A percentile compares a stretch with the other conserved stretches of the same genome.
These are phyloP conservation scores for Oithona nana DNA, from an alignment of 2,888 invertebrate species.

Conservation along the genomic window DNA sequence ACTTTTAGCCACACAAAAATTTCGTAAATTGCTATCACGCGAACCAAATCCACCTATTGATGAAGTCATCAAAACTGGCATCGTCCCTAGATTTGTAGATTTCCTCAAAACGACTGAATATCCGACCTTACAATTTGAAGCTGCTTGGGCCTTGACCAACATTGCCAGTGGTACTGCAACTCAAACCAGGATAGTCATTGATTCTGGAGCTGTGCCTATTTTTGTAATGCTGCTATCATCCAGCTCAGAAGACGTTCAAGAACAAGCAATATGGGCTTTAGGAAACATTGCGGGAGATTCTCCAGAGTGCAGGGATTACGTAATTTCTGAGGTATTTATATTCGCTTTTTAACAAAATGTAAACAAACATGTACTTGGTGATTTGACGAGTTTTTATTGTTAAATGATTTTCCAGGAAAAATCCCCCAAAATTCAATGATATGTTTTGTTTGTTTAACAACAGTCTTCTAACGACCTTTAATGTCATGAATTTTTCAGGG, in stretches of 20 bases:
- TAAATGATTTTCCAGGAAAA: no score
- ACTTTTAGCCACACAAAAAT: constrained; percentile 54
- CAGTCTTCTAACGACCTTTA: neutral
- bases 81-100: constrained; percentile 60
- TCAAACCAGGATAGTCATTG: constrained; percentile 70
- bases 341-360: neutral
- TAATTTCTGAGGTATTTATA: constrained; percentile 47
- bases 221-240: constrained; percentile 53
- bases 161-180: constrained; percentile 84
- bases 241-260: constrained; percentile 47
- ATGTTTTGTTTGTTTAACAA: neutral
- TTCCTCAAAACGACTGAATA: constrained; percentile 45
- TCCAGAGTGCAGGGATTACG: constrained; percentile 59
- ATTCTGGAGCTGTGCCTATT: constrained; percentile 64
- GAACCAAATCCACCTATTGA: constrained; percentile 82
- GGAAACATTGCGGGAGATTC: constrained; percentile 64
- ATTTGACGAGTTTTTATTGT: no score
- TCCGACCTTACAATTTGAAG: constrained; percentile 46
- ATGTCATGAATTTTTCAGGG: neutral
- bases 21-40: constrained; percentile 66
- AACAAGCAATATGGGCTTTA: constrained; percentile 93
- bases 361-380: neutral
- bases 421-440: no score
- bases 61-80: constrained; percentile 57
- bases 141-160: constrained; percentile 93